Base-by-base conservation (phyloP, 2,888 invertebrate species). In the Panopea generosa region DNA sequence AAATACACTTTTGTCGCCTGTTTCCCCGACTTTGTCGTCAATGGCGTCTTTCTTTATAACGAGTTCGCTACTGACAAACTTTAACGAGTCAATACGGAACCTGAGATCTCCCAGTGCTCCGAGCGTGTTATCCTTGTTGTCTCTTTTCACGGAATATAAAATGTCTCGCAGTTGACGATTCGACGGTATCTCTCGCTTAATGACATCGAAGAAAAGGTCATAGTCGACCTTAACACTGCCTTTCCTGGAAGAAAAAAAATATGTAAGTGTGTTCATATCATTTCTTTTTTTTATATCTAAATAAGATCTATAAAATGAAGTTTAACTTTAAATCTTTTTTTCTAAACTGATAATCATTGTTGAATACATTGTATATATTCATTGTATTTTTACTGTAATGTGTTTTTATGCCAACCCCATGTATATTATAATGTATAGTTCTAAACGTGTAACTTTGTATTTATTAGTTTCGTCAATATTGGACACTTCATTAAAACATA, bases 31-130 rank as follows among this genome's bases (percentile, higher is more conserved):
- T 18, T 20, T 59, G 16, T 20, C 43, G 43, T 6, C 50, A 24
- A 52, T 47, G 4, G 47, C 7, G 9, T 24, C 20, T 26, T 20
- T 4, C 14, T 45, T 50, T 9, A 26, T 29, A 0, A 72, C 47
- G 1, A 49, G 16, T n/a, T 45, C 27, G 18, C 53, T 49, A 1
- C 66, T 67, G 18, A 38, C 27, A 7, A 71, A 29, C 7, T 52
- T 24, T 22, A 49, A 26, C 2, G 71, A 52, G 2, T 71, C 60
- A 20, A 77, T 67, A 45, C 67, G 55, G 29, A 77, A 71, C 20
- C 67, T 61, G 6, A 65, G 50, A 4, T 77, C 67, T 18, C 76
- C 76, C 3, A 77, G 43, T 11, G 71, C 67, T 24, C 71, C 76
- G 0, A 77, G 56, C 4, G 43, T 40, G 11, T 14, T 29, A 14